Evolutionary conservation across 2,113 vertebrate species (phyloP).

Genomic region (Leptobrachium ailaonicum): DNA sequence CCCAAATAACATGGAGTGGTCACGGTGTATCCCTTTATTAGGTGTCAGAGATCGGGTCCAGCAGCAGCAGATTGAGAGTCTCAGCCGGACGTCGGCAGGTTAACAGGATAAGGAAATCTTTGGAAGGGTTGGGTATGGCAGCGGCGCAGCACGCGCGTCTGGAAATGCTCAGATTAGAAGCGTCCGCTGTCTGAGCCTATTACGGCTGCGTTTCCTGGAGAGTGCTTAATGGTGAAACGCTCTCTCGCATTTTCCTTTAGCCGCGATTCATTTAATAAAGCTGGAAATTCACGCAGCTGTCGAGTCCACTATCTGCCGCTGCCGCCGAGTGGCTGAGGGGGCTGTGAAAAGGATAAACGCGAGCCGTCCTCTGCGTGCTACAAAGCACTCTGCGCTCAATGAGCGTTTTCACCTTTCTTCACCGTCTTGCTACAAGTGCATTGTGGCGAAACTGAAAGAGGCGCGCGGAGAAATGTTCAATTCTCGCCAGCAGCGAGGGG

Average conservation of each 20-base stretch:
- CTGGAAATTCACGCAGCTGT: not conserved
- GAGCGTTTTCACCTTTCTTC: not conserved
- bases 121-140: not conserved
- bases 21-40: too few relatives aligned
- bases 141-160: not conserved
- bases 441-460: not conserved
- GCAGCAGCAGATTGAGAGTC: too few relatives aligned
- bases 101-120: not conserved
- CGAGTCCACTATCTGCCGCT: not conserved
- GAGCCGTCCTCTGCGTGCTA: not conserved
- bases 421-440: not conserved
- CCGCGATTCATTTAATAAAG: not conserved
- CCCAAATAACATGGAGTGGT: too few relatives aligned
- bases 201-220: not conserved
- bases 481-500: constrained; percentile 8
- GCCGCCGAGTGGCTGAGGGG: not conserved
- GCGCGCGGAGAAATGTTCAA: not conserved
- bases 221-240: too few relatives aligned
- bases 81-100: too few relatives aligned
- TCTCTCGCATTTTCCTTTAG: not conserved
- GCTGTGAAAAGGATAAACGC: not conserved
- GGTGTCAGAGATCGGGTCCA: too few relatives aligned
- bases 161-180: not conserved
- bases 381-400: not conserved
- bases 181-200: not conserved